These are phyloP conservation scores for Reinhardtius hippoglossoides DNA, from an alignment of 2,113 vertebrate genomes.

Conservation along the genomic window DNA sequence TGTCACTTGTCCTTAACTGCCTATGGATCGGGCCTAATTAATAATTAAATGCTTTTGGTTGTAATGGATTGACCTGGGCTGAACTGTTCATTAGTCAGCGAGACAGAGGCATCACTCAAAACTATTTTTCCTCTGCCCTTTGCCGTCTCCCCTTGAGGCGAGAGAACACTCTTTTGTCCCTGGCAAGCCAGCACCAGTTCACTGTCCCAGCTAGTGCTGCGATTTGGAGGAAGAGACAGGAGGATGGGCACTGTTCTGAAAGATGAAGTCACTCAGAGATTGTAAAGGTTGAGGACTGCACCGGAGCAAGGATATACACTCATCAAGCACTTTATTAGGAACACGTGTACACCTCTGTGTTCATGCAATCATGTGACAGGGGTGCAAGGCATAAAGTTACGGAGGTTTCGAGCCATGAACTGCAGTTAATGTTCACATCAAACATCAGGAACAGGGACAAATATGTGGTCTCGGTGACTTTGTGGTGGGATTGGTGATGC, in stretches of 20 bases:
- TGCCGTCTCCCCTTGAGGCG: slow-evolving; percentile 62
- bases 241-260: slow-evolving; percentile 37
- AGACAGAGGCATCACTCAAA: slow-evolving; percentile 94
- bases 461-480: not conserved
- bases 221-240: slow-evolving; percentile 50
- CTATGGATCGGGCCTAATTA: slow-evolving; percentile 96
- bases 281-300: slow-evolving; percentile 15
- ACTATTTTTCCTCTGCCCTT: slow-evolving; percentile 87
- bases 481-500: not conserved
- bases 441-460: not conserved
- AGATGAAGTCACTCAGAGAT: slow-evolving; percentile 29
- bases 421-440: not conserved
- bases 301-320: not conserved
- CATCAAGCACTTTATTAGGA: not conserved
- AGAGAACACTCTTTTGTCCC: slow-evolving; percentile 47
- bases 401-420: not conserved
- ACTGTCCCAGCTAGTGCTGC: slow-evolving; percentile 72
- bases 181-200: slow-evolving; percentile 49
- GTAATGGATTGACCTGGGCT: slow-evolving; percentile 97
- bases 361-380: not conserved
- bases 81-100: slow-evolving; percentile 98
- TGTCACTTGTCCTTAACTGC: slow-evolving; percentile 91
- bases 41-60: slow-evolving; percentile 97
- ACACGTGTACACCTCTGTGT: not conserved
- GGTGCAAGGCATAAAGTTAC: not conserved